phyloP scores from a whole-genome alignment of 1,140 invertebrate species.

The Probaryconus sp. region DNA sequence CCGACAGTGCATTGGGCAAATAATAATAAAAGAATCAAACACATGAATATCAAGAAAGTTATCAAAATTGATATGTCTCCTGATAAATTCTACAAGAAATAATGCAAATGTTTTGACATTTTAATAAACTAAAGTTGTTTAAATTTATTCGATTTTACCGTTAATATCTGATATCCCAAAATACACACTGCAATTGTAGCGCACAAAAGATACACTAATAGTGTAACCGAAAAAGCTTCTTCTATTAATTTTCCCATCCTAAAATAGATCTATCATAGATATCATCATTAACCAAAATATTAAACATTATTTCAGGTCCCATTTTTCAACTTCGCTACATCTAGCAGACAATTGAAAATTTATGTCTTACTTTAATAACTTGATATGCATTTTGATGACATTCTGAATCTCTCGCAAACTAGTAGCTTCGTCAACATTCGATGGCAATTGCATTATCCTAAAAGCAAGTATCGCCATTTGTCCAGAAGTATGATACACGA shows the following conservation, averaged over 20 bases:
- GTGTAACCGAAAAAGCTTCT: conserved; percentile 64
- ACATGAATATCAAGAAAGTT: conserved; percentile 66
- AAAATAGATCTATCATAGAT: no score
- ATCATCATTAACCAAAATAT: no score
- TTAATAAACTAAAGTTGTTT: not conserved
- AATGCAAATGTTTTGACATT: conserved; percentile 3
- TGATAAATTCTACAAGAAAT: conserved; percentile 55
- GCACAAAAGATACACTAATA: conserved; percentile 65
- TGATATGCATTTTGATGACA: conserved; percentile 59
- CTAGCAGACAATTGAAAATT: no score
- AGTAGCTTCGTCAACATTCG: conserved; percentile 8
- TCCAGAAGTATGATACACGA: conserved; percentile 69
- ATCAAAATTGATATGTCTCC: conserved; percentile 62
- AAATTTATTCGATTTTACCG: conserved; percentile 48
- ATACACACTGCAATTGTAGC: conserved; percentile 67
- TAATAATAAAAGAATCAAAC: conserved; percentile 64
- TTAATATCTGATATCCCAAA: conserved; percentile 69
- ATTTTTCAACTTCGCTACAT: no score
- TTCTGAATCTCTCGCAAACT: conserved; percentile 51
- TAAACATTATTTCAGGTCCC: no score
- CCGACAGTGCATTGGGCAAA: conserved; percentile 66
- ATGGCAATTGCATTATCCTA: conserved; percentile 62
- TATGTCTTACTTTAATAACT: conserved; percentile 68
- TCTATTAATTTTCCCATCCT: conserved; percentile 67
- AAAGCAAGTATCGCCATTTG: conserved; percentile 66